Base-by-base conservation (phyloP, 35 echinoderm and acorn worm genomes). In the Eucidaris tribuloides region DNA sequence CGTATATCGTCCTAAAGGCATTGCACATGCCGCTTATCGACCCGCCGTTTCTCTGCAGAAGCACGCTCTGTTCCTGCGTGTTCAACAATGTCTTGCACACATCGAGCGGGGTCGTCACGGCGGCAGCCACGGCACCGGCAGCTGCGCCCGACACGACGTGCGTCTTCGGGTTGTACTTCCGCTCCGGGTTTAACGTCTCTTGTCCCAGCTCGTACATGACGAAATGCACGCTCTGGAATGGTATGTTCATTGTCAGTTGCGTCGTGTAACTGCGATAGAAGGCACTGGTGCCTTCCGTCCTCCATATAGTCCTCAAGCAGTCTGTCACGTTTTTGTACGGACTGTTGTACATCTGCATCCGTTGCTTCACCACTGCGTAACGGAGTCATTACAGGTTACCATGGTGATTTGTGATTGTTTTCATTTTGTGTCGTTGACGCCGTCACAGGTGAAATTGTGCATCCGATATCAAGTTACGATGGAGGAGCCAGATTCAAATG, bases 161-260 rank as follows among this genome's bases (percentile, higher is more conserved):
- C 5, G 82, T 93, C 45, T 42, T 87, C 0, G 96, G 96, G 87
- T 93, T 86, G 90, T 99, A 99, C 61, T 86, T 50, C 42, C 96
- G 76, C 20, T 59, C 37, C 0, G 96, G 89, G 71, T 99, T 99
- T 28, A 99, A 46, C 0, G 71, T 49, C 49, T 99, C 96, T 71
- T 99, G 96, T 3, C 96, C 83, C 11, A 80, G 61, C 79, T 99
- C 96, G 56, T 99, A 99, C 55, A 83, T 90, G 54, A 99, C 90
- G 79, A 99, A 99, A 79, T 99, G 96, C 17, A 99, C 86, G 59
- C 63, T 87, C 76, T 99, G 96, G 91, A 99, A 99, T 55, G 91
- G 96, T 42, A 99, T 93, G 61, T 99, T 99, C 96, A 99, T 99
- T 34, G 96, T 99, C 44, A 99, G 72, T 72, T 99, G 96, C 0